Base-by-base conservation (phyloP, 2,113 vertebrate genomes). In the Cygnus atratus region DNA sequence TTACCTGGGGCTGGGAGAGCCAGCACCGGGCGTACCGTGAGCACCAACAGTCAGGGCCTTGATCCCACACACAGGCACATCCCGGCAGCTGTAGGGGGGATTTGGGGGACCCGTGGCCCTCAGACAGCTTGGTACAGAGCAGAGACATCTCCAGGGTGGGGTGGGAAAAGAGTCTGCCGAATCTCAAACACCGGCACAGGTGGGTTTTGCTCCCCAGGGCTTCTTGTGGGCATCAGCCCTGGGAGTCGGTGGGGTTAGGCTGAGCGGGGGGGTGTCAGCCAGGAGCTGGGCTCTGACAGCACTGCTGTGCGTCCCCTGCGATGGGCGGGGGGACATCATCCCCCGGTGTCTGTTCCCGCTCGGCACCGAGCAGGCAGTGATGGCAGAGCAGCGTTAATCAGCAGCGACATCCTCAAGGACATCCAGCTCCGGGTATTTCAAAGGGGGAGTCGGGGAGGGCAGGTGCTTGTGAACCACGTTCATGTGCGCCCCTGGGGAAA, bases 121-220 rank as follows among this genome's bases (percentile, higher is more conserved):
- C 77, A 17, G 35, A 43, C 37, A 63, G 74, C 41, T 81, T 57
- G 35, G 33, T 41, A 6, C 62, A 78, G 73, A 81, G 66, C 65
- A 68, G 68, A 24, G n/a, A 2, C 15, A 24, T 66, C 33, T 39
- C 57, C 33, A 52, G 0, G n/a, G 6, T 54, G 43, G 28, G 6
- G 3, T 22, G 28, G 31, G 65, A 50, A 28, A 28, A 14, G 4
- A 35, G 31, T 28, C 44, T 35, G 41, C 59, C 7, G 37, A 31
- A 2, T 35, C 48, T 78, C 65, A 39, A 18, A 37, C 54, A 25
- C 11, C 54, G 31, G 54, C 19, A 29, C 37, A 67, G 41, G 41
- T 50, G 82, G 13, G 1, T 1, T 29, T 63, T 0, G 0, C 2
- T 1, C 82, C 75, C 44, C 0, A 0, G 14, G 61, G 48, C 63